These are phyloP conservation scores for Drosophila borealis DNA, from an alignment of 2,888 invertebrate species.

Conservation along the genomic window DNA sequence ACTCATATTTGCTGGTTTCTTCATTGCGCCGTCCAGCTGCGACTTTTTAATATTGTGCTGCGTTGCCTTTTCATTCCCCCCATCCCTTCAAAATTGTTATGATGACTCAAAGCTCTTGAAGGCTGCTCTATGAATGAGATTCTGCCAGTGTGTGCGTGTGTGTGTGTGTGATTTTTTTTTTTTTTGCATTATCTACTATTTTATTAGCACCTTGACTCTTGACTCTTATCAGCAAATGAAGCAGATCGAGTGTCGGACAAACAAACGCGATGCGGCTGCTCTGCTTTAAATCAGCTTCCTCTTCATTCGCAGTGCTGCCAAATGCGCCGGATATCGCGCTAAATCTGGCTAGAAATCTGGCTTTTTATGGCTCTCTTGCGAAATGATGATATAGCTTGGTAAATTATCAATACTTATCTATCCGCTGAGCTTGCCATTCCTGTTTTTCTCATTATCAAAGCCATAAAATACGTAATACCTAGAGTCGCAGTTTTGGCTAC, in stretches of 20 bases:
- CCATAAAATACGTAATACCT: slow-evolving; percentile 6
- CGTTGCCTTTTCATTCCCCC: slow-evolving; percentile 7
- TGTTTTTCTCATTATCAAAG: slow-evolving; percentile 2
- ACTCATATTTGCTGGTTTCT: slow-evolving; percentile 5
- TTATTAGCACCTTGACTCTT: slow-evolving; percentile 43
- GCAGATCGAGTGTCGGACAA: slow-evolving; percentile 19
- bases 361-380: background rate
- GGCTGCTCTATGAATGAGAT: slow-evolving; percentile 33
- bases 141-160: slow-evolving; percentile 5
- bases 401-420: slow-evolving; percentile 1
- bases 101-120: slow-evolving; percentile 46
- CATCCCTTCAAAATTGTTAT: background rate
- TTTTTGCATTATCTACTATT: slow-evolving; percentile 24
- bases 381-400: background rate
- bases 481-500: slow-evolving; percentile 1
- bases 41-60: slow-evolving; percentile 24
- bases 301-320: slow-evolving; percentile 2
- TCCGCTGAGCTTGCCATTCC: background rate
- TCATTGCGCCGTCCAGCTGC: slow-evolving; percentile 11
- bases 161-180: background rate
- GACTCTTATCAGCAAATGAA: slow-evolving; percentile 42
- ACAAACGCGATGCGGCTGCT: slow-evolving; percentile 1
- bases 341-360: background rate
- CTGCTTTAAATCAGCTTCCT: slow-evolving; percentile 5
- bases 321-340: too few species aligned